Evolutionary conservation across 2,113 vertebrate genomes (phyloP).

Genomic region (Dermatemys mawii): DNA sequence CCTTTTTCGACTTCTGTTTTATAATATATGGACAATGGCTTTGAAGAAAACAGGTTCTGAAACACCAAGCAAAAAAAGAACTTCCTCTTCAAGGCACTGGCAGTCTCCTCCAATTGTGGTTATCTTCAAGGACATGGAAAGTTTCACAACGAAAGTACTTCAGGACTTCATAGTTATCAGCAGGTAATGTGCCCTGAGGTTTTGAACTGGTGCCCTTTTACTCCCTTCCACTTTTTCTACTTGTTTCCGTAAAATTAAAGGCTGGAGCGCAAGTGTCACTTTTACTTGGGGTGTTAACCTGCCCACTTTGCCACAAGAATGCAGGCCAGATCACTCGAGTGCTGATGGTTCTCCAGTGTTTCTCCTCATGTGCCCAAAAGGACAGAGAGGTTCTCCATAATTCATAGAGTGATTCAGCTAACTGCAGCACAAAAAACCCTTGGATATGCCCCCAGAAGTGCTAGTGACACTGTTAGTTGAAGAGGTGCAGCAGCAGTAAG

Average conservation of each 20-base stretch:
- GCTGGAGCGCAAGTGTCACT: neutral
- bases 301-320: neutral
- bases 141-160: constrained; percentile 89
- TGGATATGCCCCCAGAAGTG: neutral
- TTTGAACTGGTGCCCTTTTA: neutral
- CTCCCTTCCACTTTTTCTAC: neutral
- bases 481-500: neutral
- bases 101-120: constrained; percentile 88
- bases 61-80: constrained; percentile 69
- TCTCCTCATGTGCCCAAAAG: neutral
- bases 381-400: neutral
- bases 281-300: neutral
- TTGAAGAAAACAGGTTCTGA: constrained; percentile 67
- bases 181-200: constrained; percentile 81
- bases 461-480: neutral
- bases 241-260: neutral
- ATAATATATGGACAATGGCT: constrained; percentile 14
- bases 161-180: constrained; percentile 94
- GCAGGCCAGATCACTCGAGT: neutral
- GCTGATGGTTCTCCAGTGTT: neutral
- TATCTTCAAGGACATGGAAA: constrained; percentile 95
- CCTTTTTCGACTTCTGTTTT: constrained; percentile 5
- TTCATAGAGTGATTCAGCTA: neutral
- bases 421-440: neutral
- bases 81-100: constrained; percentile 64